Conservation (phyloP, 2,113 vertebrate species). For the Gallinago jamesoni region DNA sequence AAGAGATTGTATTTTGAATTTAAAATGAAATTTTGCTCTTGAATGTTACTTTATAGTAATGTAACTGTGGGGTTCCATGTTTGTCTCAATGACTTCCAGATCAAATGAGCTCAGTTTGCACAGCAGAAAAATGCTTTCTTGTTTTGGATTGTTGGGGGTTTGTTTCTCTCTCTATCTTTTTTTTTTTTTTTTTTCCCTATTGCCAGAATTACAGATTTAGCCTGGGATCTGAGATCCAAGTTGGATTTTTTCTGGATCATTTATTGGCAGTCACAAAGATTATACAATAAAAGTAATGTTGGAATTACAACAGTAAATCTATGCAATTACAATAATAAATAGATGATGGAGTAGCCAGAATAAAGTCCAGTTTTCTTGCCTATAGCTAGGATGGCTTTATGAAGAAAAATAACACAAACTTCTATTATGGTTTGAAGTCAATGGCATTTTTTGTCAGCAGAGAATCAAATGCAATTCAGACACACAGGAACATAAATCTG, state of each 20-base stretch:
- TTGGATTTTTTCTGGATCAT: neutral
- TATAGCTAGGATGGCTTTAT: neutral
- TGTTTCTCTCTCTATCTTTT: neutral
- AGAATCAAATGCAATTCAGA: conserved; percentile 30
- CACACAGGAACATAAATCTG: neutral
- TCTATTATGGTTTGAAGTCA: conserved; percentile 19
- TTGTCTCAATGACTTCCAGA: conserved; percentile 17
- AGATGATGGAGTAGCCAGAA: neutral
- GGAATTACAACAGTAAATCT: conserved; percentile 45
- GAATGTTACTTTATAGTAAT: neutral
- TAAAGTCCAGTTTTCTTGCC: neutral
- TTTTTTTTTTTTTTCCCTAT: neutral
- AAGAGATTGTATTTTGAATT: conserved; percentile 32
- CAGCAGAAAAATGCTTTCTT: neutral
- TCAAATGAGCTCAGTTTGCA: neutral
- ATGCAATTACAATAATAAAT: conserved; percentile 44
- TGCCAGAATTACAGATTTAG: conserved; percentile 22
- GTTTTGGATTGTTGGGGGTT: neutral
- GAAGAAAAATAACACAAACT: conserved; percentile 25
- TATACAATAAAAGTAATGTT: conserved; percentile 19
- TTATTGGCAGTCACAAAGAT: conserved; percentile 31
- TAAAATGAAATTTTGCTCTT: conserved; percentile 28
- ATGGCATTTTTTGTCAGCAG: conserved; percentile 21
- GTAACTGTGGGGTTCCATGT: neutral
- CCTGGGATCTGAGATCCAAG: conserved; percentile 9